A percentile compares a stretch with the other conserved stretches of the same genome.
Evolutionary conservation across 2,113 vertebrate genomes (phyloP).

Genomic region (Vulpes ferrilata): DNA sequence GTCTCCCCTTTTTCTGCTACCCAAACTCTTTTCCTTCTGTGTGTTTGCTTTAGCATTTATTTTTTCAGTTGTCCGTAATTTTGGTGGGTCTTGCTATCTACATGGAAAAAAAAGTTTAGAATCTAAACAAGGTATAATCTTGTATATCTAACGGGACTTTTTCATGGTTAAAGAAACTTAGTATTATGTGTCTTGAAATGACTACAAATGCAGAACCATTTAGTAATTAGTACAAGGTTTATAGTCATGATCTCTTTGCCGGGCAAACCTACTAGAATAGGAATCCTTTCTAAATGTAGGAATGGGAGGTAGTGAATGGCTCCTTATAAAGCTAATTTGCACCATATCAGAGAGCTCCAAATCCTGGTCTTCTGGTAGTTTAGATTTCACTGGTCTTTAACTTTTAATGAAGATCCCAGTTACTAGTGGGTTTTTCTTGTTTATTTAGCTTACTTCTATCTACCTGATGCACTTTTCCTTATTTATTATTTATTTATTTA

Average conservation of each 20-base stretch:
- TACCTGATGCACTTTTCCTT: not conserved
- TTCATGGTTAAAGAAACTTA: constrained; percentile 36
- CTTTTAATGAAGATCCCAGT: not conserved
- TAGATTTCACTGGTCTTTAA: not conserved
- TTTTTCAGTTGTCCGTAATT: constrained; percentile 56
- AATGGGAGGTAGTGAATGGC: not conserved
- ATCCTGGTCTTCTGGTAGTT: not conserved
- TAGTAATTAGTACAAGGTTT: constrained; percentile 54
- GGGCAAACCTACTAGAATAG: constrained; percentile 19
- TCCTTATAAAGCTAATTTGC: not conserved
- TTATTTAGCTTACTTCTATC: constrained; percentile 48
- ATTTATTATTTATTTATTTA: too few species aligned
- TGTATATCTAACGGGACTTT: not conserved
- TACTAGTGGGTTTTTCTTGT: not conserved
- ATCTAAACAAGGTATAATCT: not conserved
- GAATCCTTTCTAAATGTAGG: constrained; percentile 55
- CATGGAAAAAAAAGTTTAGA: not conserved
- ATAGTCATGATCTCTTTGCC: constrained; percentile 39
- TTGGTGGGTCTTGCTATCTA: constrained; percentile 8
- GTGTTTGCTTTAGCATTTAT: constrained; percentile 68
- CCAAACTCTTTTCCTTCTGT: constrained; percentile 67
- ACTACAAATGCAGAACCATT: not conserved
- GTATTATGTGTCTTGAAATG: constrained; percentile 56
- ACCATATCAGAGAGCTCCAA: too few species aligned
- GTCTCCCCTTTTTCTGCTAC: constrained; percentile 66